Evolutionary conservation across 92 coral and sea anemone genomes (phyloP), one percentile per base, ranked within the genome.

Genomic region (Muricea muricata): DNA sequence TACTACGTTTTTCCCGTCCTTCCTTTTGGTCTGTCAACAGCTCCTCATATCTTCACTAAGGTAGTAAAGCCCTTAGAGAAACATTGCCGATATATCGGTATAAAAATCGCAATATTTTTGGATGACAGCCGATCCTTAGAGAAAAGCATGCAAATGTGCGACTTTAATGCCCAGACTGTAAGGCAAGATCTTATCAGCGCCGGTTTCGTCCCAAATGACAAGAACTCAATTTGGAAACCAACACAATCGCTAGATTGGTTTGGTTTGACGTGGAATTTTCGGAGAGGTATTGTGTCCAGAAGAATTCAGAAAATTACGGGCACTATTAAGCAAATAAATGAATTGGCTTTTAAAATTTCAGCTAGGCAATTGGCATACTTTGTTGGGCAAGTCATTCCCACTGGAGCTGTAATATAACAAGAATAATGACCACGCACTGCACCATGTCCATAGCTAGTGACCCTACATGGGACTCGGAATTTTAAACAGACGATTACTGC

Each of bases 151-250:
- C 25, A 31, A 13, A 37, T 11, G 1, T 69, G 75, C 4, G 13
- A 33, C 20, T 21, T 4, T 69, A 69, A 30, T 35, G 28, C 78
- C 54, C 21, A 37, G 41, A 72, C 78, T 8, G 55, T 37, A 6
- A 14, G 56, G 21, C 1, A 23, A 3, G 78, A 72, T 17, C 47
- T 72, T 18, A 20, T 17, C 26, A 39, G 57, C n/a, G 88, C 88
- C 20, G 90, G 93, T 21, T 90, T 81, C 34, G 39, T 90, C 13
- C 58, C 88, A 15, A 90, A 90, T 55, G 90, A 86, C 40, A 88
- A 81, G n/a, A 86, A 86, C 54, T 81, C 87, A 3, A 31, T 81
- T 8, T 90, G 93, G 90, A 75, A 63, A 12, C 85, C 93, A 28
- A 60, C 78, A 12, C 87, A 90, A 83, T 25, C 25, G 55, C 31